Conservation (phyloP, 1,140 invertebrate species). For the Wiebesia pumilae region DNA sequence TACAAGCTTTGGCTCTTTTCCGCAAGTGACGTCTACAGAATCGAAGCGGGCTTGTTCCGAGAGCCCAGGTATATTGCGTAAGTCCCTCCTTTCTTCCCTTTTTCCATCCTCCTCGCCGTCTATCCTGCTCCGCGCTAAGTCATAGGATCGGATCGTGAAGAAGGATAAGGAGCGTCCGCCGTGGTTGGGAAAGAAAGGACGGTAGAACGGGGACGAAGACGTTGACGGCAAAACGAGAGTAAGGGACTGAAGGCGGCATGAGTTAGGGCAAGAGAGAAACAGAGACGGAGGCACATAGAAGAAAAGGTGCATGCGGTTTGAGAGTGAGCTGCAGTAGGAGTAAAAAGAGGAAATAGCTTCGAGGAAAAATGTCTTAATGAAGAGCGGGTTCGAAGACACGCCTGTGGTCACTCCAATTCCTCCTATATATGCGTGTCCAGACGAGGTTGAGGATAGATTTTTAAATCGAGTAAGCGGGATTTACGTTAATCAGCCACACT, state of each 20-base stretch:
- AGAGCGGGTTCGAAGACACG: conserved; percentile 45
- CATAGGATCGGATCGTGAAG: conserved; percentile 22
- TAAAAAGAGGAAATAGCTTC: neutral
- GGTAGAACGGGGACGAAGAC: neutral
- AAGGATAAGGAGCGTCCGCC: neutral
- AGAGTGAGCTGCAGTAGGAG: neutral
- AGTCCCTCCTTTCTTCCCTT: conserved; percentile 15
- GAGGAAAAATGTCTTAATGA: conserved; percentile 54
- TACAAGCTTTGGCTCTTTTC: conserved; percentile 17
- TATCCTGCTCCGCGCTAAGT: neutral
- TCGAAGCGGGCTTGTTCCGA: neutral
- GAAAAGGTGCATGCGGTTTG: conserved; percentile 22
- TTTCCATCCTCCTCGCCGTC: neutral
- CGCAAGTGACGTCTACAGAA: neutral
- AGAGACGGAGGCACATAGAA: neutral
- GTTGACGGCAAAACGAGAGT: neutral
- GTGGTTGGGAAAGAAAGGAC: neutral
- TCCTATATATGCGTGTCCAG: neutral
- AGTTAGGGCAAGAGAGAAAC: neutral
- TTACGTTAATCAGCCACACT: conserved; percentile 10
- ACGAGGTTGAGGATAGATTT: no score
- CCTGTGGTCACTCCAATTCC: no score
- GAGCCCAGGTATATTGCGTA: conserved; percentile 27
- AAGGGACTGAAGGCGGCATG: neutral
- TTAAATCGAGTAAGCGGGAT: neutral